Evolutionary conservation across 2,888 invertebrate species (phyloP).

Genomic region (Morinoia aosen): DNA sequence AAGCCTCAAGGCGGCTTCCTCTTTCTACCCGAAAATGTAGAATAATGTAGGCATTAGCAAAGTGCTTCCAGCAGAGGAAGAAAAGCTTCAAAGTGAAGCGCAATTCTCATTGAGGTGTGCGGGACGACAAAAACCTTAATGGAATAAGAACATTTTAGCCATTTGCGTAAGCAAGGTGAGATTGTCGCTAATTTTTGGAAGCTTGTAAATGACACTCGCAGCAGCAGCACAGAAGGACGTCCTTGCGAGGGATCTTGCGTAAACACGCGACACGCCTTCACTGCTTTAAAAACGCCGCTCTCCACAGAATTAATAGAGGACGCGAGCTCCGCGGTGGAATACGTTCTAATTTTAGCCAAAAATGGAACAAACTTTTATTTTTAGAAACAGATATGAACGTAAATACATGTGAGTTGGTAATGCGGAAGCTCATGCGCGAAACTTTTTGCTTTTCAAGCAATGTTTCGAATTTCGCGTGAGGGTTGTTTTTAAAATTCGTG

Average conservation of each 20-base stretch:
- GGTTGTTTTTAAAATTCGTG: too few relatives aligned
- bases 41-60: background rate
- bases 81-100: background rate
- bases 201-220: conserved; percentile 22
- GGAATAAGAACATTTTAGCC: conserved; percentile 49
- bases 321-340: background rate
- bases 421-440: background rate
- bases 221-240: background rate
- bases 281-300: background rate
- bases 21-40: background rate
- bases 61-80: background rate
- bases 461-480: too few relatives aligned
- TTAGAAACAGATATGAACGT: background rate
- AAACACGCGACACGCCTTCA: background rate
- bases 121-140: conserved; percentile 28
- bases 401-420: background rate
- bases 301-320: background rate
- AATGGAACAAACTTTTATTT: background rate
- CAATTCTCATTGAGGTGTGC: conserved; percentile 25
- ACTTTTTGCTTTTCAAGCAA: too few relatives aligned
- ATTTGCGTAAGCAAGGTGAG: conserved; percentile 48
- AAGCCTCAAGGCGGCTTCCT: background rate
- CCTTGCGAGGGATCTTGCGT: background rate
- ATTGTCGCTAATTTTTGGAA: conserved; percentile 44
- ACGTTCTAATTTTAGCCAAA: background rate